phyloP scores from a whole-genome alignment of 37 sponge, comb jelly and placozoan genomes.

The Diacarnus erythraeanus region DNA sequence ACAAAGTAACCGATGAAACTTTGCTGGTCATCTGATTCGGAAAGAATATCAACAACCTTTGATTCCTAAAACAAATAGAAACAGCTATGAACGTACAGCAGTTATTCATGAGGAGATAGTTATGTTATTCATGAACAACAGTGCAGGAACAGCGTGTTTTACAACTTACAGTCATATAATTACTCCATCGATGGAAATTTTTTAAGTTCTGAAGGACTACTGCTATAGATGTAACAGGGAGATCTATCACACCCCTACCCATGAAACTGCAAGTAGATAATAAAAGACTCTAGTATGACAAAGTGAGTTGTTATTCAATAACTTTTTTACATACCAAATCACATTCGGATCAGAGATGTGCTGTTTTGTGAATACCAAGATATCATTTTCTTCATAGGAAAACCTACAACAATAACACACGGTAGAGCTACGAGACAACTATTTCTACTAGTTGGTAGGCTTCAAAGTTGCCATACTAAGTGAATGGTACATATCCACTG shows the following conservation, averaged over 20 bases:
- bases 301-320: not conserved
- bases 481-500: too few relatives aligned
- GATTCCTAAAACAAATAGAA: not conserved
- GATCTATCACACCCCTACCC: constrained; percentile 51
- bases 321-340: constrained; percentile 16
- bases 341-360: constrained; percentile 9
- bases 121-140: not conserved
- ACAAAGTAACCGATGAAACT: constrained; percentile 7
- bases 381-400: constrained; percentile 58
- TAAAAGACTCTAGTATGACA: not conserved
- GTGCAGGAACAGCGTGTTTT: not conserved
- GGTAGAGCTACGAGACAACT: not conserved
- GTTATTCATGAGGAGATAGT: not conserved
- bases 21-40: not conserved
- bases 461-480: too few relatives aligned
- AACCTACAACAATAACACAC: constrained; percentile 16
- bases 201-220: not conserved
- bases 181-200: constrained; percentile 16
- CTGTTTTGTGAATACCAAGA: constrained; percentile 55
- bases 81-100: not conserved
- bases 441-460: too few relatives aligned
- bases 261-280: constrained; percentile 18
- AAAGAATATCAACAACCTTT: not conserved
- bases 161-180: constrained; percentile 26
- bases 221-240: constrained; percentile 30